These are phyloP conservation scores for Sphaerophoria taeniata DNA, from an alignment of 2,888 invertebrate species.

Conservation along the genomic window DNA sequence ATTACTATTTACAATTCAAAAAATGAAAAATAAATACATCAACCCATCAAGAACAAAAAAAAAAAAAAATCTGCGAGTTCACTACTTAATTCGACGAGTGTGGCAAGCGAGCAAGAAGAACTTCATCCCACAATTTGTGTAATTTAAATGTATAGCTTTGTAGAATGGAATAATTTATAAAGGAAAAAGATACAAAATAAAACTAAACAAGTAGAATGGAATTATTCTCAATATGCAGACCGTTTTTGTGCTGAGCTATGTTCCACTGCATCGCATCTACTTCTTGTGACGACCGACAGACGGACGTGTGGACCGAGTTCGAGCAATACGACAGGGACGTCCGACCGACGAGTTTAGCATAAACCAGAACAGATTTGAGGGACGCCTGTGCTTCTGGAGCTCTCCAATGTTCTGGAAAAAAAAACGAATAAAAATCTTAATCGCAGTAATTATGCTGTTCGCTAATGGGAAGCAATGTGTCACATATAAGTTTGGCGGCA, in stretches of 20 bases:
- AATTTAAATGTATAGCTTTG: constrained; percentile 46
- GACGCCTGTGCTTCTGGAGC: constrained; percentile 36
- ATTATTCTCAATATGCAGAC: constrained; percentile 47
- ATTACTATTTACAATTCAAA: constrained; percentile 73
- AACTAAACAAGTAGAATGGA: constrained; percentile 32
- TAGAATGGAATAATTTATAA: constrained; percentile 65
- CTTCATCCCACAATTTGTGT: constrained; percentile 70
- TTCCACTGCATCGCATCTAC: constrained; percentile 30
- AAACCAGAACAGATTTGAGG: constrained; percentile 34
- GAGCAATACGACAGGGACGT: background rate
- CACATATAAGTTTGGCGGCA: constrained; percentile 73
- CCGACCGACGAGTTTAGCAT: background rate
- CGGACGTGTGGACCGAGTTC: background rate
- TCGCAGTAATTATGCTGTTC: constrained; percentile 73
- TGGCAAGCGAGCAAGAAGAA: constrained; percentile 61
- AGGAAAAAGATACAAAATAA: constrained; percentile 35
- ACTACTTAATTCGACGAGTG: constrained; percentile 71
- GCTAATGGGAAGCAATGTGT: constrained; percentile 75
- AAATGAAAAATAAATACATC: constrained; percentile 14
- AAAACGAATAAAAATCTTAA: constrained; percentile 55
- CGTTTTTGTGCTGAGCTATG: constrained; percentile 47
- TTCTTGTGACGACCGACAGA: constrained; percentile 13
- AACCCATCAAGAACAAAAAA: constrained; percentile 3
- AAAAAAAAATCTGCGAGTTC: constrained; percentile 60
- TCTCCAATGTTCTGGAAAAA: constrained; percentile 44